Evolutionary conservation across 92 coral and sea anemone species (phyloP), one percentile per base, ranked within the genome.

Genomic region (Siderastrea radians): DNA sequence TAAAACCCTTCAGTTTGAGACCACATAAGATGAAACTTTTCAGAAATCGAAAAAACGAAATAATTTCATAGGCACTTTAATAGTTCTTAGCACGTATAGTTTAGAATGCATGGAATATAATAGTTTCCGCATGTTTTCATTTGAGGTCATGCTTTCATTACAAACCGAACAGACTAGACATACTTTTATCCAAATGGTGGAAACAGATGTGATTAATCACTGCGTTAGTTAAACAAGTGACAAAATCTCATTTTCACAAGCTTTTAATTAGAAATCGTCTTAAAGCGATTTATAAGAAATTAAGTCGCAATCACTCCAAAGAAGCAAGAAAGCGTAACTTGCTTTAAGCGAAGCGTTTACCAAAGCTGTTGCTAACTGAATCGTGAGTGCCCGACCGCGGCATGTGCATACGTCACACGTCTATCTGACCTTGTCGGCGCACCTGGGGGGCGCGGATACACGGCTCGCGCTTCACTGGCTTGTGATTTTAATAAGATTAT

Each of bases 131-230:
- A 61, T 15, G 66, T 61, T 61, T 13, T 61, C 66, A 61, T 61
- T 61, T 61, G 15, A 61, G n/a, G 6, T 61, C 17, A 5, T 61
- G 3, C 66, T 12, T 4, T 16, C 66, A 12, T 61, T 14, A 16
- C 57, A 53, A 6, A 53, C 6, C 7, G 57, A 53, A 53, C 6
- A 6, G 6, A 10, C 57, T 14, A 2, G 74, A 55, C 64, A 38
- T 44, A 55, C 19, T 76, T 75, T 46, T 10, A 11, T 12, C 26
- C 62, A 45, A 58, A 77, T 77, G 54, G 19, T 46, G 49, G 53
- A 59, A 76, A 45, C 81, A 76, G 81, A 76, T 76, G 81, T 38
- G 38, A 47, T 46, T 38, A 6, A 59, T 76, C 81, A 58, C 47
- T 15, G 3, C 68, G 3, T 57, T n/a, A 6, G n/a, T 14, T 77